Evolutionary conservation across 2,797 vertebrate species (phyloP), one percentile per base, ranked within the genome.

Genomic region (Pseudomugil gertrudae): DNA sequence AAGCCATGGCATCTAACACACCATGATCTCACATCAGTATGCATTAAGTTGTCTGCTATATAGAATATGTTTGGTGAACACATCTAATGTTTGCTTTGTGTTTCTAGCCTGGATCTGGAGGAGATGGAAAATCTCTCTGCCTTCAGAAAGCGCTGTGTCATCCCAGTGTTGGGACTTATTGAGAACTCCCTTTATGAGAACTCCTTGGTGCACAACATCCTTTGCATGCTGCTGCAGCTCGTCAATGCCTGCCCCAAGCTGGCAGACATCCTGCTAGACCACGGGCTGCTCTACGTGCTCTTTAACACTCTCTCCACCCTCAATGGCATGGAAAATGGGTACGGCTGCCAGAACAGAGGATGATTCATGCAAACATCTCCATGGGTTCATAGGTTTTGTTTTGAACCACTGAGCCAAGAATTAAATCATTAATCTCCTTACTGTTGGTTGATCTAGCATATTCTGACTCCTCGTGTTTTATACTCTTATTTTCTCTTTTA

Each of bases 151-250:
- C 97, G 98, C 90, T 97, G 95, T 59, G 92, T 98, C 81, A 95
- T 98, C 77, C 98, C 98, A 51, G 54, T 98, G 43, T 87, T 99
- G 90, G 98, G 98, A 53, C 94, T 99, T 9, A 95, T 99, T 66
- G 98, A 99, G 91, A 99, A 96, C 88, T 98, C 95, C 9, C 90
- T 99, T 24, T 97, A 95, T 58, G 96, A 99, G 90, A 96, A 96
- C 33, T 83, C 95, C 6, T 88, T 99, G 86, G 92, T 98, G 66
- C 98, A 99, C 87, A 96, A 95, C 83, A 90, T 94, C 77, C 94
- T 98, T 64, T 96, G 96, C 64, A 94, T 99, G 65, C 94, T 99
- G 69, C 94, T 98, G 76, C 98, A 97, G 89, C 96, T 99, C 38
- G 85, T 99, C 78, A 97, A 97, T 64, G 95, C 97, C 73, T 98